These are phyloP conservation scores for Chaitophorus viminalis DNA, from an alignment of 2,888 invertebrate genomes.

Conservation along the genomic window DNA sequence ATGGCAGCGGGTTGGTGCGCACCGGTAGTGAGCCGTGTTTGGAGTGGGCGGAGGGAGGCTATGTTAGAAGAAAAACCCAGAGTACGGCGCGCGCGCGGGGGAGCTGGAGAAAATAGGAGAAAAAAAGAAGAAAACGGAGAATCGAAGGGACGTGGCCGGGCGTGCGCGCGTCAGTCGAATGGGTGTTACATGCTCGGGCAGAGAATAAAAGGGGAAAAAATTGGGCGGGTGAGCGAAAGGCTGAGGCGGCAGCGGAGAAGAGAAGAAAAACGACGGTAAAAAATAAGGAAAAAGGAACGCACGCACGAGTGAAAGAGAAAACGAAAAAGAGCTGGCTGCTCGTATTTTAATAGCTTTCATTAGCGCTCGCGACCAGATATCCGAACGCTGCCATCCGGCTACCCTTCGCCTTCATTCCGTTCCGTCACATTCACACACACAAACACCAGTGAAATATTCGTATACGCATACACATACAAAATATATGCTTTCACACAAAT, in stretches of 20 bases:
- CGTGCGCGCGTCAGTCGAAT: constrained; percentile 51
- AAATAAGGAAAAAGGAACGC: neutral
- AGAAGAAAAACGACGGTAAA: neutral
- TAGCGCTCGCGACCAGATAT: constrained; percentile 50
- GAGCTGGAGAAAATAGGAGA: neutral
- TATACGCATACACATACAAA: neutral
- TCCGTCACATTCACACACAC: neutral
- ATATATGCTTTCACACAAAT: neutral
- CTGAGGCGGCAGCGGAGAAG: neutral
- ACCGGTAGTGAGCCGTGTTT: neutral
- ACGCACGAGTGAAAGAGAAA: constrained; percentile 24
- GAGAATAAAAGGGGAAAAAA: constrained; percentile 22
- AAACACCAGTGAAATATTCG: neutral
- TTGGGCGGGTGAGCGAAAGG: constrained; percentile 13
- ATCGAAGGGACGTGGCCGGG: constrained; percentile 56
- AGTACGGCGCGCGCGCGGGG: neutral
- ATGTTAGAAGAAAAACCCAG: neutral
- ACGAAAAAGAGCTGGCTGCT: constrained; percentile 43
- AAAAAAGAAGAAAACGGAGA: constrained; percentile 29
- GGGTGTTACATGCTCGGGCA: constrained; percentile 35
- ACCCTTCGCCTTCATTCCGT: neutral
- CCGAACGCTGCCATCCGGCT: constrained; percentile 5
- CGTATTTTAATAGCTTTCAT: constrained; percentile 60
- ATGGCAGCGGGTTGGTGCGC: neutral
- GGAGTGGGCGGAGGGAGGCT: neutral